Evolutionary conservation across 2,888 invertebrate species (phyloP).

Genomic region (Aleiodes leptofemur): DNA sequence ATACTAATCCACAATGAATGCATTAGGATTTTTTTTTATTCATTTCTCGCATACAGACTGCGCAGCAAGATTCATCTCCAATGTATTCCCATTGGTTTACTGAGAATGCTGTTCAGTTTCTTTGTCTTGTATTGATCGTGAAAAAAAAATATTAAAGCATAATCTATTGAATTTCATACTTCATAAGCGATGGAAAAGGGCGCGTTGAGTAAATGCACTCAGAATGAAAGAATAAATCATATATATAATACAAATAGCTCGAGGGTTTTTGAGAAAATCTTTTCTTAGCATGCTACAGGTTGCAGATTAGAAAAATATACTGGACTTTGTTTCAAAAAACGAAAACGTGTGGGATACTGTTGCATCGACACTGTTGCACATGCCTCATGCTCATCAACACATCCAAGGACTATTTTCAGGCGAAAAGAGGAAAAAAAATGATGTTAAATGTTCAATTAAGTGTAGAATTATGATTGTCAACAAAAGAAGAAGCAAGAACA

Average conservation of each 20-base stretch:
- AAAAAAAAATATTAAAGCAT: slow-evolving; percentile 69
- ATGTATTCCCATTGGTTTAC: slow-evolving; percentile 69
- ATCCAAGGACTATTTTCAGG: neutral
- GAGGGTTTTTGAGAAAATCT: slow-evolving; percentile 15
- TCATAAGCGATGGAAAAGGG: slow-evolving; percentile 8
- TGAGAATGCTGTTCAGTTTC: slow-evolving; percentile 57
- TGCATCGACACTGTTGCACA: slow-evolving; percentile 33
- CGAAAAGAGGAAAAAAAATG: neutral
- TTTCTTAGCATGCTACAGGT: slow-evolving; percentile 29
- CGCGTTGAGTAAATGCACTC: neutral
- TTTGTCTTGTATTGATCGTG: slow-evolving; percentile 74
- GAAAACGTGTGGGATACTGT: slow-evolving; percentile 17
- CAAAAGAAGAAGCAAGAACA: slow-evolving; percentile 14
- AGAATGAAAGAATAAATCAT: slow-evolving; percentile 36
- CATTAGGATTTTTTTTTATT: slow-evolving; percentile 42
- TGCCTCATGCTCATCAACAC: slow-evolving; percentile 25
- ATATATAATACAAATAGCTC: slow-evolving; percentile 39
- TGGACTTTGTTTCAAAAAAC: slow-evolving; percentile 12
- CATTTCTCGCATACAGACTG: slow-evolving; percentile 54
- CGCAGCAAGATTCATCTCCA: slow-evolving; percentile 68
- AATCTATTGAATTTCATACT: slow-evolving; percentile 60
- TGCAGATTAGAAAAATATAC: slow-evolving; percentile 26
- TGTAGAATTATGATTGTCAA: slow-evolving; percentile 6
- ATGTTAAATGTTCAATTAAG: neutral
- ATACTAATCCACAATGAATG: slow-evolving; percentile 52